Base-by-base conservation (phyloP, 2,113 vertebrate genomes). In the Chionomys nivalis region DNA sequence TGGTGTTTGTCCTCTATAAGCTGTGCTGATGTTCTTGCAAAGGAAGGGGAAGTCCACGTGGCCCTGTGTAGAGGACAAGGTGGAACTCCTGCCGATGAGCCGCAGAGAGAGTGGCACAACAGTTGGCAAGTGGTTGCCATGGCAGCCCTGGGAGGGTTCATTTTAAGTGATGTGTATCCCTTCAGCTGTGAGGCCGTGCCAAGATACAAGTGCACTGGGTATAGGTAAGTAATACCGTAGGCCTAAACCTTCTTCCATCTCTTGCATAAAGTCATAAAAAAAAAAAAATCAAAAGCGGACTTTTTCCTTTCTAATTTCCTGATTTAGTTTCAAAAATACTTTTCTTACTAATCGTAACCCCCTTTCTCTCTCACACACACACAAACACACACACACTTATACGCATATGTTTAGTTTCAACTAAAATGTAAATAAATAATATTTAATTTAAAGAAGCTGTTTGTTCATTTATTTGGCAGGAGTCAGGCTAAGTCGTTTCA, bases 61-160 rank as follows among this genome's bases (percentile, higher is more conserved):
- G 98, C 99, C 55, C 97, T 99, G 78, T 99, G 99, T 97, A 99
- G 98, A 31, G 99, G 99, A 26, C 99, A 99, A 97, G 99, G 99
- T 3, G 99, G 99, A 7, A 99, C 99, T 9, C 99, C 99, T 8
- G 99, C 95, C 1, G 99, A 99, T 96, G 98, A 98, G 33, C 99
- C 99, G 0, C 97, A 94, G 96, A 99, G 99, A 94, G 99, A 99
- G 91, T 99, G 99, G 99, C 99, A 99, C 98, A 99, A 99, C 98
- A 99, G 99, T 97, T 99, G 99, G 99, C 99, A 99, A 98, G 98
- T 99, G 28, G 99, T 98, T 93, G 98, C 99, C 26, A 98, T 99
- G 99, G 99, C 99, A 89, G 99, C 99, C 0, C 98, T 98, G 65
- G 99, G 99, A 0, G 98, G 99, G 0, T 98, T 99, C 19, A 97